Percentiles rank a stretch among this genome's conserved stretches.
These are phyloP conservation scores for Pseudomyrmex flavicornis DNA, from an alignment of 1,140 invertebrate species.

Conservation along the genomic window DNA sequence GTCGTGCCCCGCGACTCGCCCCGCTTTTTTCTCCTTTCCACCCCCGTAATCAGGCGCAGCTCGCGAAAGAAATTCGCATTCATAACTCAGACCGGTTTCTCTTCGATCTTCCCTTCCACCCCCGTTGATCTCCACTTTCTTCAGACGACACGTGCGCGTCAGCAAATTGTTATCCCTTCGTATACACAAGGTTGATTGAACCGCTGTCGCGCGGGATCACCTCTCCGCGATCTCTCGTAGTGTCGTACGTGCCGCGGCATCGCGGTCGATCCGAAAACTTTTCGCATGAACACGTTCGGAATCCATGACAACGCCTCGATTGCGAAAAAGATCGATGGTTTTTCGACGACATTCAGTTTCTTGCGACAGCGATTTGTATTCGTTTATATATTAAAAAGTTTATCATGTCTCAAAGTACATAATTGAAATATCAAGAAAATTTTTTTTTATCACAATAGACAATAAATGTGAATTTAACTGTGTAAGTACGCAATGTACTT, in stretches of 20 bases:
- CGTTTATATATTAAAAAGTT: no score
- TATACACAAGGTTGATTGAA: slow-evolving; percentile 67
- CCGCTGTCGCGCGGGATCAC: background rate
- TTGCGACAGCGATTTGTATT: background rate
- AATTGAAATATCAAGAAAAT: background rate
- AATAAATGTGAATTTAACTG: no score
- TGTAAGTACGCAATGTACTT: no score
- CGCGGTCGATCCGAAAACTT: slow-evolving; percentile 39
- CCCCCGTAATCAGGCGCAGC: slow-evolving; percentile 73
- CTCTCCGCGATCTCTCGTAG: slow-evolving; percentile 27
- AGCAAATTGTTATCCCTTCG: slow-evolving; percentile 73
- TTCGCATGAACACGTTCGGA: slow-evolving; percentile 26
- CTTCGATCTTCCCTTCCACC: background rate
- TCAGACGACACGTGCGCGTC: slow-evolving; percentile 57
- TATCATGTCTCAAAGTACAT: no score
- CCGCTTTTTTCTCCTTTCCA: slow-evolving; percentile 48
- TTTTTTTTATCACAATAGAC: no score
- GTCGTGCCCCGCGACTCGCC: slow-evolving; percentile 48
- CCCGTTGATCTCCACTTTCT: background rate
- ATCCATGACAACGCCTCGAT: slow-evolving; percentile 2
- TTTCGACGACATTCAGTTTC: background rate
- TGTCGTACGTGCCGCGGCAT: slow-evolving; percentile 39
- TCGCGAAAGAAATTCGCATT: slow-evolving; percentile 79
- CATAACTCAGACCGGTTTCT: slow-evolving; percentile 75
- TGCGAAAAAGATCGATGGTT: slow-evolving; percentile 27